Conservation (phyloP, 2,113 vertebrate species). For the Cinclus mexicanus region DNA sequence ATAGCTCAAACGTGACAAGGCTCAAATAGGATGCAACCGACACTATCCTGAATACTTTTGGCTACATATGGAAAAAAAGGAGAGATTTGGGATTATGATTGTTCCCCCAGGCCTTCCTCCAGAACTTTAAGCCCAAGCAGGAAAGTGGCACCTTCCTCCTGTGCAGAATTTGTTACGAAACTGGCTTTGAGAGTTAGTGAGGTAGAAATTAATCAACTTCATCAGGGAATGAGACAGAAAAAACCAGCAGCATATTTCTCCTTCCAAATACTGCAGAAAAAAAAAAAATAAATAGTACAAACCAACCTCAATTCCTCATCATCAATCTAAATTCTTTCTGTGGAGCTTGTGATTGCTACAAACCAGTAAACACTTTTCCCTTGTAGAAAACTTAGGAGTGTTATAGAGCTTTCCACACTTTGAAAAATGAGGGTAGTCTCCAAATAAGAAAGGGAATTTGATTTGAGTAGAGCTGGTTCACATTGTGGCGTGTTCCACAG, state of each 20-base stretch:
- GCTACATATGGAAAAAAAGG: constrained; percentile 74
- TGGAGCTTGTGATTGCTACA: neutral
- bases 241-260: constrained; percentile 51
- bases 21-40: constrained; percentile 81
- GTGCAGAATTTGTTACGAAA: constrained; percentile 49
- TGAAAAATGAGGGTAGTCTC: neutral
- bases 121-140: constrained; percentile 2
- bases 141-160: neutral
- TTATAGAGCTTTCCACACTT: neutral
- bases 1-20: constrained; percentile 96
- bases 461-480: neutral
- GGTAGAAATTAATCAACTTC: constrained; percentile 76
- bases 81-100: constrained; percentile 15
- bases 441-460: neutral
- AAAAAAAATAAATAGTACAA: constrained; percentile 49
- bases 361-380: neutral
- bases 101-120: neutral
- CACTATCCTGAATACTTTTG: constrained; percentile 75
- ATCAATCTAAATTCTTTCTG: neutral
- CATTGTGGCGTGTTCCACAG: neutral
- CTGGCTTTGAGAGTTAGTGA: constrained; percentile 67
- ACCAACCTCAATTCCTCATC: neutral
- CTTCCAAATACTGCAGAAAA: constrained; percentile 43
- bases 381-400: neutral
- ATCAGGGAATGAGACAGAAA: constrained; percentile 59